These are phyloP conservation scores for Lithobates sylvaticus DNA, from an alignment of 2,797 vertebrate genomes.

Conservation along the genomic window DNA sequence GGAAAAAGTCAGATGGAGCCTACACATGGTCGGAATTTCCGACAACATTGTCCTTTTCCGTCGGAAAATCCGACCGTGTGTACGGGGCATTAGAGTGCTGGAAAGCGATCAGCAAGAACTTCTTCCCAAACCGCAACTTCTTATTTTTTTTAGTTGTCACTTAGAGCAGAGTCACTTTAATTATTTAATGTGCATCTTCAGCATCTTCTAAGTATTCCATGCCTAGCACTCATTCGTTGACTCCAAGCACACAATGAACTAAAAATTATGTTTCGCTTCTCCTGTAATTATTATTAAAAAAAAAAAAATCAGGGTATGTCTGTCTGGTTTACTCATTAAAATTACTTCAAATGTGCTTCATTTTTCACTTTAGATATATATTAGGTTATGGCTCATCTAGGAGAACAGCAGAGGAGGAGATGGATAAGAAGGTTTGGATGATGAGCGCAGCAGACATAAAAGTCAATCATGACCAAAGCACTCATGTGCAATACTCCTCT, in stretches of 20 bases:
- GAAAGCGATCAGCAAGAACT: too few species aligned
- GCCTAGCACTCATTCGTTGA: neutral
- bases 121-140: too few species aligned
- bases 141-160: too few species aligned
- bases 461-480: conserved; percentile 28
- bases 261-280: neutral
- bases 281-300: neutral
- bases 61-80: too few species aligned
- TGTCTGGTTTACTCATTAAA: neutral
- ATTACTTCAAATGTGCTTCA: conserved; percentile 2
- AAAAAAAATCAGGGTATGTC: neutral
- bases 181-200: neutral
- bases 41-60: too few species aligned
- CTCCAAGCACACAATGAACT: neutral
- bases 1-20: too few species aligned
- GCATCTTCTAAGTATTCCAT: neutral
- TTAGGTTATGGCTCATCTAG: neutral
- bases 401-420: neutral
- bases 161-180: too few species aligned
- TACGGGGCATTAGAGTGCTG: too few species aligned
- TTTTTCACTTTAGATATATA: neutral
- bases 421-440: neutral
- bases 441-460: conserved; percentile 11
- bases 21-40: too few species aligned
- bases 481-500: conserved; percentile 3